These are phyloP conservation scores for Eublepharis macularius DNA, from an alignment of 2,113 vertebrate species.

Conservation along the genomic window DNA sequence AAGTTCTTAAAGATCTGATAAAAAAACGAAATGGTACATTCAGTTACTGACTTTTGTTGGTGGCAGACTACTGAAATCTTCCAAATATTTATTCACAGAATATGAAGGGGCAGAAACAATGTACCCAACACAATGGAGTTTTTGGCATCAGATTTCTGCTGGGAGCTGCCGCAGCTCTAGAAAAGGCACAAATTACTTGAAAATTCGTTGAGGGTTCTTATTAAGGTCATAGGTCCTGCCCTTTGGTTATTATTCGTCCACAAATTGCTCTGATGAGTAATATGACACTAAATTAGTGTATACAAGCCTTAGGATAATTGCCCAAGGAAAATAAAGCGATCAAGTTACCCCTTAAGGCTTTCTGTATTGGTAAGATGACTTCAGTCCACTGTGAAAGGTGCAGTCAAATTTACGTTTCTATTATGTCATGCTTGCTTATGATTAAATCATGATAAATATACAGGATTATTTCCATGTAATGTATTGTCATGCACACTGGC, in stretches of 20 bases:
- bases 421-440: conserved; percentile 64
- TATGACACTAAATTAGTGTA: conserved; percentile 77
- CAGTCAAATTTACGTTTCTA: conserved; percentile 62
- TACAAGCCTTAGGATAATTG: conserved; percentile 76
- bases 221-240: conserved; percentile 79
- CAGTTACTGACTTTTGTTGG: conserved; percentile 83
- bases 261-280: conserved; percentile 82
- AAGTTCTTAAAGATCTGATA: conserved; percentile 81
- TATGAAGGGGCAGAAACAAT: conserved; percentile 82
- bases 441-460: conserved; percentile 72
- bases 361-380: conserved; percentile 58
- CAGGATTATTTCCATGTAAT: conserved; percentile 61
- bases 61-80: conserved; percentile 69
- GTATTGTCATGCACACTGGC: conserved; percentile 71
- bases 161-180: conserved; percentile 58
- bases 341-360: conserved; percentile 72
- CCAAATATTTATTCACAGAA: conserved; percentile 92
- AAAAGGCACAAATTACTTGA: conserved; percentile 72
- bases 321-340: conserved; percentile 74
- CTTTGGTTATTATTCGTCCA: conserved; percentile 80
- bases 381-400: conserved; percentile 63
- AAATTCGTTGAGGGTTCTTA: conserved; percentile 77
- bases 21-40: conserved; percentile 75
- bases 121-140: conserved; percentile 82
- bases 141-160: conserved; percentile 78